A percentile compares a stretch with the other conserved stretches of the same genome.
Evolutionary conservation across 2,797 vertebrate genomes (phyloP).

Genomic region (Chelon labrosus): DNA sequence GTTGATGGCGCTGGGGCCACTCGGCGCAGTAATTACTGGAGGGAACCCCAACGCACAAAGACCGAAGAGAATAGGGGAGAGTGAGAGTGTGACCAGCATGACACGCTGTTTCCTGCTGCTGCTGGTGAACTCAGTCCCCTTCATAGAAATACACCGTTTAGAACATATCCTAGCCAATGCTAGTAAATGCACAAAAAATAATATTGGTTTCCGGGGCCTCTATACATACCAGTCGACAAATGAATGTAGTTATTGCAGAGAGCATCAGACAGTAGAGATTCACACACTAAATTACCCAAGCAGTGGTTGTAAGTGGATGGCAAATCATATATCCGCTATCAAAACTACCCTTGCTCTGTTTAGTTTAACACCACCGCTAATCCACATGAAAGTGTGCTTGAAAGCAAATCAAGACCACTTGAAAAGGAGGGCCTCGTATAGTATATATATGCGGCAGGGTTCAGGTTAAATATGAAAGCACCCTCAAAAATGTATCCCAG

Average conservation of each 20-base stretch:
- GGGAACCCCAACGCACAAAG: slow-evolving; percentile 62
- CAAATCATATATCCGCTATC: background rate
- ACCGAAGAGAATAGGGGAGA: slow-evolving; percentile 17
- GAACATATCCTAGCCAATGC: background rate
- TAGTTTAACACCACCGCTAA: background rate
- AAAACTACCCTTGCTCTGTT: background rate
- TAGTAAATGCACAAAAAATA: no score
- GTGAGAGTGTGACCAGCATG: slow-evolving; percentile 25
- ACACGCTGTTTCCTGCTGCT: slow-evolving; percentile 39
- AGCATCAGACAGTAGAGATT: no score
- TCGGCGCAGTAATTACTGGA: slow-evolving; percentile 51
- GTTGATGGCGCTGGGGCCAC: slow-evolving; percentile 46
- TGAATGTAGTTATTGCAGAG: no score
- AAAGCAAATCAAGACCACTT: background rate
- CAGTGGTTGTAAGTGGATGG: no score
- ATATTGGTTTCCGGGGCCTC: no score
- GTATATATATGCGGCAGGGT: background rate
- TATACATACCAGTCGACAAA: no score
- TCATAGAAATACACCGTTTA: slow-evolving; percentile 42
- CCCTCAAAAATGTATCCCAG: no score
- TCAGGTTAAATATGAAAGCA: no score
- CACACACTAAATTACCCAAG: no score
- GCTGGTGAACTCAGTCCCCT: slow-evolving; percentile 54
- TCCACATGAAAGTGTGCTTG: background rate
- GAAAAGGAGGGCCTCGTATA: background rate